Evolutionary conservation across 2,113 vertebrate species (phyloP), one percentile per base, ranked within the genome.

Genomic region (Haemorhous mexicanus): DNA sequence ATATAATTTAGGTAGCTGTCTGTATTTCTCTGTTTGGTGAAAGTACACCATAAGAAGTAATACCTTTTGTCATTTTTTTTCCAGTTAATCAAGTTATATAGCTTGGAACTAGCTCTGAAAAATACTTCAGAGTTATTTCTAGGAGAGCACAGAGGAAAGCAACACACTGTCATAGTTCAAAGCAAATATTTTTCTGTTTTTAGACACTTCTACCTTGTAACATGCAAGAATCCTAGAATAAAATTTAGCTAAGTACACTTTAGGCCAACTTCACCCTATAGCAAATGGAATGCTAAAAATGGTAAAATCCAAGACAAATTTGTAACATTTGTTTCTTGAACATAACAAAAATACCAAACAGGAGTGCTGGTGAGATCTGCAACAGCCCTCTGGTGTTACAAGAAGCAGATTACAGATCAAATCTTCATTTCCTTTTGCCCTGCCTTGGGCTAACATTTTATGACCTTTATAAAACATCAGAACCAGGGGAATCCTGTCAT

Each of bases 351-450:
- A 88, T 49, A 55, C 52, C 22, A 7, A 84, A 89, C 44, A 84
- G 67, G 55, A 69, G 67, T 74, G 75, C 74, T 85, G 74, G 59
- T 94, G 82, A 95, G 78, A 86, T 83, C 70, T 93, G 84, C 72
- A 95, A 77, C 83, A 94, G 90, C 63, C 75, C 43, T 73, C 55
- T 86, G 82, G 78, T 83, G 68, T 94, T 95, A 93, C 93, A 85
- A 95, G 84, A 95, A 95, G 93, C 91, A 95, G 90, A 90, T 69
- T 80, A 95, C 62, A 87, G 63, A 94, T 83, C 37, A 91, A 46
- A 83, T 74, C 46, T 82, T 95, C 46, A 90, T 96, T 97, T 96
- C 95, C 94, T 96, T 89, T 91, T 93, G 67, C 82, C 39, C 63
- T 94, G 61, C 33, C 52, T 27, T 77, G 92, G 72, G 55, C 76